A percentile compares a stretch with the other conserved stretches of the same genome.
phyloP scores from a whole-genome alignment of 2,797 vertebrate species.

The Cheirogaleus major region DNA sequence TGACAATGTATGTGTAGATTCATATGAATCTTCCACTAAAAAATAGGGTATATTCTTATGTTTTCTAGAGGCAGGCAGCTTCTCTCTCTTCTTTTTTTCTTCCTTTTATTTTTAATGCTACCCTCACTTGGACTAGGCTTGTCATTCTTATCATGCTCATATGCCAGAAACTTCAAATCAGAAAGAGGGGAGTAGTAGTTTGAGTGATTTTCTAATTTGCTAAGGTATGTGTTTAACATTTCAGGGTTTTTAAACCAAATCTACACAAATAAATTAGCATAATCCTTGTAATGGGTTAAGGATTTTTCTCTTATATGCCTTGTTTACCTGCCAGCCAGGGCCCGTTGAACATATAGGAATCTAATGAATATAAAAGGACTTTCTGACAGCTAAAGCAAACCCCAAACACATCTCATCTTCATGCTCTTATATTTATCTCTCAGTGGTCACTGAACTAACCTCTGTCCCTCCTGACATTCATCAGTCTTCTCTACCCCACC shows the following conservation, averaged over 20 bases:
- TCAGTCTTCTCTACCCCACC: neutral
- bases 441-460: neutral
- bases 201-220: slow-evolving; percentile 43
- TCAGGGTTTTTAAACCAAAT: slow-evolving; percentile 32
- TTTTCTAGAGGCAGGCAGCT: slow-evolving; percentile 15
- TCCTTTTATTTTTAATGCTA: slow-evolving; percentile 18
- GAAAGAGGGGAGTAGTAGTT: neutral
- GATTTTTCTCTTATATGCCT: slow-evolving; percentile 35
- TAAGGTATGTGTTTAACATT: slow-evolving; percentile 30
- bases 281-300: neutral
- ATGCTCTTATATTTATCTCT: slow-evolving; percentile 23
- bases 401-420: slow-evolving; percentile 9
- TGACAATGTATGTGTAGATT: slow-evolving; percentile 27
- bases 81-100: slow-evolving; percentile 1
- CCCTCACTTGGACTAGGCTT: neutral
- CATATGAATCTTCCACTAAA: neutral
- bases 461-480: neutral
- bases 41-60: neutral
- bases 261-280: slow-evolving; percentile 19
- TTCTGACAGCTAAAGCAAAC: slow-evolving; percentile 42
- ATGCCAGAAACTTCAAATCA: slow-evolving; percentile 30
- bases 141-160: slow-evolving; percentile 26
- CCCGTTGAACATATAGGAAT: slow-evolving; percentile 2
- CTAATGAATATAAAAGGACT: slow-evolving; percentile 21
- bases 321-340: neutral